These are phyloP conservation scores for Serrognathus titanus DNA, from an alignment of 2,888 invertebrate genomes.

Conservation along the genomic window DNA sequence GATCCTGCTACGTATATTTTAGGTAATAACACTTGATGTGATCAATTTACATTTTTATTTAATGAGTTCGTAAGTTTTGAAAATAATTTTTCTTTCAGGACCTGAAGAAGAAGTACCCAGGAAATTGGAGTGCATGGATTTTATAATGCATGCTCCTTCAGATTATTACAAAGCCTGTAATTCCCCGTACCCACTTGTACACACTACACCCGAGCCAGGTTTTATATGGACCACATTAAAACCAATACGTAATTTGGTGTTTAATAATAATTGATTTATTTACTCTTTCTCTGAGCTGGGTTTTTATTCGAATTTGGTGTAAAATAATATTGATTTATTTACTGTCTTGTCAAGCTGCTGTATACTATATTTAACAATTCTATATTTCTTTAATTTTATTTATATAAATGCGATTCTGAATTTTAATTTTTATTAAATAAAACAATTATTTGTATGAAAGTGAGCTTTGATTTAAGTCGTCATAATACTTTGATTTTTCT, in stretches of 20 bases:
- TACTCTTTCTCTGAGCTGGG: conserved; percentile 44
- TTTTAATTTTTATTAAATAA: no score
- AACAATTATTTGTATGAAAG: no score
- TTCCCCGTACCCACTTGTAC: conserved; percentile 69
- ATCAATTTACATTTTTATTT: neutral
- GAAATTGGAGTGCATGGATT: conserved; percentile 82
- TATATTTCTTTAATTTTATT: no score
- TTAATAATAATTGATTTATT: neutral
- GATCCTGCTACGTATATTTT: conserved; percentile 87
- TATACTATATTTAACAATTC: no score
- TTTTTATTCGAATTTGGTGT: conserved; percentile 54
- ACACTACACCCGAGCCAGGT: conserved; percentile 47
- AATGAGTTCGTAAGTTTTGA: no score
- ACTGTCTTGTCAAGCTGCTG: no score
- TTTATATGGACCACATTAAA: conserved; percentile 66
- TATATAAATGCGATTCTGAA: no score
- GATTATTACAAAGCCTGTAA: conserved; percentile 79
- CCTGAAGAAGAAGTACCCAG: conserved; percentile 89
- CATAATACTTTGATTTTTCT: no score
- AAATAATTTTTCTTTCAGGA: conserved; percentile 53
- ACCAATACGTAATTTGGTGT: conserved; percentile 42
- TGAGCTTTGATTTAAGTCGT: no score
- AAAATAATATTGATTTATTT: neutral
- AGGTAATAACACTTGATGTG: no score
- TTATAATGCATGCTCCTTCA: conserved; percentile 90